These are phyloP conservation scores for Brachypodius melanocephalos DNA, from an alignment of 2,113 vertebrate genomes.

Conservation along the genomic window DNA sequence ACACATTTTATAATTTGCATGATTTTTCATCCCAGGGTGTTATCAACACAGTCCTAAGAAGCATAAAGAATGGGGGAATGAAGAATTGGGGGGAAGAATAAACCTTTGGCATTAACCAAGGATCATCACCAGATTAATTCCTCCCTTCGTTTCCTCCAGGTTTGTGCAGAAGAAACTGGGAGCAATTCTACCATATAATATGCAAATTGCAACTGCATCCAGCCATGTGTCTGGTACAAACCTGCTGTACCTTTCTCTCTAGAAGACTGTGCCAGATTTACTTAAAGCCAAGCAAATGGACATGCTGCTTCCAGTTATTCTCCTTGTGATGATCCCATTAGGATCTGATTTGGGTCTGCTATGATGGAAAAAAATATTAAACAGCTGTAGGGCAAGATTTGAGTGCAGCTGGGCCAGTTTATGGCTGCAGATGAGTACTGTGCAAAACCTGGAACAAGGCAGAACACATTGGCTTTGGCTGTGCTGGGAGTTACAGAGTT, in stretches of 20 bases:
- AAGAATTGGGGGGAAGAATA: background rate
- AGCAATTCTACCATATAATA: background rate
- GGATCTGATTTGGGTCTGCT: background rate
- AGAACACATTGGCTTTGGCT: background rate
- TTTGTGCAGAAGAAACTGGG: background rate
- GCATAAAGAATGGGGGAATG: background rate
- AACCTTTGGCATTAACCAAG: background rate
- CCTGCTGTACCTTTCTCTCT: background rate
- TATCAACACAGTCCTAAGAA: conserved; percentile 37
- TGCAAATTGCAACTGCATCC: background rate
- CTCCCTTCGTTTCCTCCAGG: background rate
- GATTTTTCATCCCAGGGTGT: conserved; percentile 30
- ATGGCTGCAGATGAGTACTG: background rate
- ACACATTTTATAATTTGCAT: conserved; percentile 38
- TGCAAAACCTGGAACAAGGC: background rate
- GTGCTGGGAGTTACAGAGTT: background rate
- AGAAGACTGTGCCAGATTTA: background rate
- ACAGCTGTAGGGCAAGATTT: background rate
- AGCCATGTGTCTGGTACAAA: background rate
- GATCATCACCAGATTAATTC: background rate
- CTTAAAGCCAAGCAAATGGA: background rate
- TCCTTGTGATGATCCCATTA: background rate
- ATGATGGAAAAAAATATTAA: background rate
- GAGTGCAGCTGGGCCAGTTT: background rate
- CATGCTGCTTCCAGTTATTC: background rate